These are phyloP conservation scores for Sinonovacula constricta DNA, from an alignment of 1,140 invertebrate genomes.

Conservation along the genomic window DNA sequence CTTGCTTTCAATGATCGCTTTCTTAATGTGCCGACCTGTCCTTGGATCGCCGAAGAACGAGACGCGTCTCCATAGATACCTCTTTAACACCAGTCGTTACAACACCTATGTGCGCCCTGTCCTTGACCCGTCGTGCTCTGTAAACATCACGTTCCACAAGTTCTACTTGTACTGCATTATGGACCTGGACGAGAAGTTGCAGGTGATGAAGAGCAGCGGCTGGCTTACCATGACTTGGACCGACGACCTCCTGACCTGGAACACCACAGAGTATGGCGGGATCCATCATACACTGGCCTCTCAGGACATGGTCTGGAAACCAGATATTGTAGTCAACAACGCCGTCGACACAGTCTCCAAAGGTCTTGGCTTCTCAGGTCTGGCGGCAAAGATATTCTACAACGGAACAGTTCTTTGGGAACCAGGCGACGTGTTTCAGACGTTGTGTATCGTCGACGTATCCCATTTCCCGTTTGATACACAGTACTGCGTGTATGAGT, in stretches of 20 bases:
- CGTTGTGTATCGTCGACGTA: conserved; percentile 2
- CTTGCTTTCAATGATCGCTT: no score
- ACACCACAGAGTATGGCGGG: neutral
- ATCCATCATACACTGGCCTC: neutral
- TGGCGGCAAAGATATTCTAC: neutral
- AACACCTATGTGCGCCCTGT: neutral
- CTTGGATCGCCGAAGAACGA: no score
- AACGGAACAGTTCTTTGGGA: conserved; percentile 1
- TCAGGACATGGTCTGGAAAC: neutral
- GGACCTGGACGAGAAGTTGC: neutral
- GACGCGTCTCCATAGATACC: neutral
- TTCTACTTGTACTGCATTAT: neutral
- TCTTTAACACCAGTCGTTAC: neutral
- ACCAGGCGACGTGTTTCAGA: neutral
- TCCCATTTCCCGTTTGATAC: conserved; percentile 6
- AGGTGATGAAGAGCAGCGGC: neutral
- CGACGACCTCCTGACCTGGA: neutral
- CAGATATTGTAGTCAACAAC: neutral
- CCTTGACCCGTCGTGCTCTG: neutral
- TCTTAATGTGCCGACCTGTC: no score
- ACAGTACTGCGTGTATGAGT: neutral
- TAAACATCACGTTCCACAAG: neutral
- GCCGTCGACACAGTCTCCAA: neutral
- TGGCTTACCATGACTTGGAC: neutral
- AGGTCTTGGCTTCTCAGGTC: neutral